Evolutionary conservation across 2,888 invertebrate genomes (phyloP), one percentile per base, ranked within the genome.

Genomic region (Stenichneumon culpator): DNA sequence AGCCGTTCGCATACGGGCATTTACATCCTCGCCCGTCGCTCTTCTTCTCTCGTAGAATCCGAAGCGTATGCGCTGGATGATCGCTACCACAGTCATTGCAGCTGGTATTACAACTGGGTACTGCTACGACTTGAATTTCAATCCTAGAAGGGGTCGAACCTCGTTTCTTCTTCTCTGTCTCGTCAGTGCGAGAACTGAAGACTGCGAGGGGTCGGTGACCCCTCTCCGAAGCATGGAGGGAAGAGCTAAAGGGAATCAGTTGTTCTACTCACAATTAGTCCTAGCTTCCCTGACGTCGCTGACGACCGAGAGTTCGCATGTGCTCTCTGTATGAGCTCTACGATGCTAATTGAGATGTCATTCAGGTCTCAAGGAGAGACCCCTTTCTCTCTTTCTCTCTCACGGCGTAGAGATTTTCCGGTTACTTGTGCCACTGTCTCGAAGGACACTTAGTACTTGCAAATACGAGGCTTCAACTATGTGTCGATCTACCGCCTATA

Each of bases 261-360:
- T 68, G 84, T 82, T 82, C 82, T 82, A 85, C 82, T 85, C 75
- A 79, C 85, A 82, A 85, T 85, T 85, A 85, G 79, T 65, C 47
- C 75, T 67, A 79, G 79, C 70, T 82, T 79, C 79, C 63, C 36
- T 68, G 85, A 75, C 82, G 85, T 72, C 44, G 44, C 16, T 14
- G 44, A 47, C 44, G 44, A 16, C 44, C 60, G 65, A 57, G 50
- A 79, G 75, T 79, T 67, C 60, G 47, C 47, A 69, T 25, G 72
- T 36, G 70, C 68, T 81, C 65, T 16, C 57, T 16, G 28, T 36
- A 47, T 16, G 19, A 79, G 60, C 25, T 79, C 25, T 86, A 32
- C 68, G 82, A 81, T 52, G 69, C 72, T 54, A 86, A 84, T 84
- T 82, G 87, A 81, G 83, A 82, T 79, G 86, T 74, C 83, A 84